phyloP scores from a whole-genome alignment of 2,113 vertebrate species.

The Sander lucioperca region DNA sequence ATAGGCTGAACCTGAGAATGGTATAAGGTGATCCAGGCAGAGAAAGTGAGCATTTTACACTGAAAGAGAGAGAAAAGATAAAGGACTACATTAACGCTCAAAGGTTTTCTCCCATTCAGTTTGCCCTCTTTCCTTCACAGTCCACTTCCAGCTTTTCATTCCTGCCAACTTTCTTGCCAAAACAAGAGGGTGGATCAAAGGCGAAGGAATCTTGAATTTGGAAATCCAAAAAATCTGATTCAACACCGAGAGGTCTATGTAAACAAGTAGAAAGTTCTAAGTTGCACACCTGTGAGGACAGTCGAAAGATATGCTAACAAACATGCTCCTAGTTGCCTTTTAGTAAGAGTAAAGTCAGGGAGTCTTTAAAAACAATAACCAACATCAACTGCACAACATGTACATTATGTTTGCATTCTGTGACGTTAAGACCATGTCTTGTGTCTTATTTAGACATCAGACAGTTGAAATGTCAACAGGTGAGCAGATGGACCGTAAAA shows the following conservation, averaged over 20 bases:
- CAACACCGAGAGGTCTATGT: neutral
- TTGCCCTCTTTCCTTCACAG: conserved; percentile 47
- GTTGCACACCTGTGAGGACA: neutral
- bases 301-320: neutral
- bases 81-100: conserved; percentile 68
- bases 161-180: conserved; percentile 44
- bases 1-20: conserved; percentile 77
- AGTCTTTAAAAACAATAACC: neutral
- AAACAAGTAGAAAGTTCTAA: neutral
- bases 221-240: neutral
- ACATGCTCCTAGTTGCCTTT: neutral
- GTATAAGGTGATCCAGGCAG: conserved; percentile 73
- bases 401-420: neutral
- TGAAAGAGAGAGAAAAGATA: conserved; percentile 66
- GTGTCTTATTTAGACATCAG: too few relatives aligned
- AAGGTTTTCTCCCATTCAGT: conserved; percentile 61
- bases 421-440: neutral
- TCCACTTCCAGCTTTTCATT: conserved; percentile 41
- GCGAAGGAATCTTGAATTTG: neutral
- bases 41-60: conserved; percentile 72
- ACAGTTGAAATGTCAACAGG: conserved; percentile 18
- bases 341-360: neutral
- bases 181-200: conserved; percentile 23
- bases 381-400: neutral
- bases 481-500: neutral